These are phyloP conservation scores for Hecatera dysodea DNA, from an alignment of 2,888 invertebrate species.

Conservation along the genomic window DNA sequence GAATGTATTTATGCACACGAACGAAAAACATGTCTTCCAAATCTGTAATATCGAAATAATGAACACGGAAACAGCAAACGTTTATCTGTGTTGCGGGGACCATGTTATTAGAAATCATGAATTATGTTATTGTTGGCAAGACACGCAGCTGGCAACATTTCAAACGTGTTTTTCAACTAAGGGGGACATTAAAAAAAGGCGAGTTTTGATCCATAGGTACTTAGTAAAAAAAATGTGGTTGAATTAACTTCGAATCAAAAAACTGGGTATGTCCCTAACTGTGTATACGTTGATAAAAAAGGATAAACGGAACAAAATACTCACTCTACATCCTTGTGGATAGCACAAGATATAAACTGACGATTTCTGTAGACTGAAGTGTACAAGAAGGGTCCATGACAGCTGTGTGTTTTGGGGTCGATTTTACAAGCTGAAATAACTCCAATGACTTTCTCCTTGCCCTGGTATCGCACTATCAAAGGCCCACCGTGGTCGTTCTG, in stretches of 20 bases:
- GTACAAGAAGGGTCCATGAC: slow-evolving; percentile 87
- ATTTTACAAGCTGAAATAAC: slow-evolving; percentile 88
- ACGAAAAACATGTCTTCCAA: neutral
- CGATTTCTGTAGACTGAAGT: slow-evolving; percentile 85
- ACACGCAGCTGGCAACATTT: too few species aligned
- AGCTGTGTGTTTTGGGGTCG: slow-evolving; percentile 85
- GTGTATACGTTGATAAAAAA: neutral
- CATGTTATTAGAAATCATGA: too few species aligned
- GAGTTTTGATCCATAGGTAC: too few species aligned
- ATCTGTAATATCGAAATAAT: too few species aligned
- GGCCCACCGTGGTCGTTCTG: slow-evolving; percentile 89
- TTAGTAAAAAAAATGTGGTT: too few species aligned
- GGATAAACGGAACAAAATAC: slow-evolving; percentile 45
- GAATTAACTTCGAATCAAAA: too few species aligned
- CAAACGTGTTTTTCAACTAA: too few species aligned
- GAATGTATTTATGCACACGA: neutral
- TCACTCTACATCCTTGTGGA: slow-evolving; percentile 86
- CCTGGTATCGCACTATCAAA: slow-evolving; percentile 82
- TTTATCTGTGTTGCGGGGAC: too few species aligned
- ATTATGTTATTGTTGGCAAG: too few species aligned
- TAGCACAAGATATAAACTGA: slow-evolving; percentile 86
- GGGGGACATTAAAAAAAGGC: too few species aligned
- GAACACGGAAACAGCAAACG: too few species aligned
- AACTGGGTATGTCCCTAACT: too few species aligned
- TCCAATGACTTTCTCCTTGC: slow-evolving; percentile 82